Base-by-base conservation (phyloP, 2,797 vertebrate genomes). In the Florisuga fusca region DNA sequence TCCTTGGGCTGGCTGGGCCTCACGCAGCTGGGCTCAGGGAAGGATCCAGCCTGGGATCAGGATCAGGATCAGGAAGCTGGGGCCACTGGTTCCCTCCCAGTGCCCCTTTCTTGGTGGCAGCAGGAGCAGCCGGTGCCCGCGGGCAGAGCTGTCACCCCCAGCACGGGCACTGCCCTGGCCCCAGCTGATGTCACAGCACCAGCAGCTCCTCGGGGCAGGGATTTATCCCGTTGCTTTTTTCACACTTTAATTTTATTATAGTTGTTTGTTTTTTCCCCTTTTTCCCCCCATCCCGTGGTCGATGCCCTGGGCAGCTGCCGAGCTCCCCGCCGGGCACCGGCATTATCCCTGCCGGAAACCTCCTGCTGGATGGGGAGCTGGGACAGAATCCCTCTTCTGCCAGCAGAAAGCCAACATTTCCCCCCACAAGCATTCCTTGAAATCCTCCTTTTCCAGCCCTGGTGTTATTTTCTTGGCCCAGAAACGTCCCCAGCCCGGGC, bases 201-300 rank as follows among this genome's bases (percentile, higher is more conserved):
- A 0, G 48, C 38, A 45, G 29, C 72, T 58, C 67, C 75, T 33
- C 18, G 5, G 71, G 48, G 74, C 75, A 51, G 83, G 82, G 79
- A 13, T 83, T 77, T 18, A 1, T 41, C 54, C 58, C 12, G 34
- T n/a, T 27, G 63, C 58, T 21, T 15, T 63, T 83, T 23, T 21
- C 63, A 46, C 38, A 15, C 38, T 41, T 41, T 41, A 41, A 41
- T 41, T 41, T 41, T 41, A 41, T 41, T 41, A 41, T 15, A 46
- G 17, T 58, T 29, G 36, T 29, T 31, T 34, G 36, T 16, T 1
- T 10, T 34, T 12, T 3, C 0, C 7, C 4, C 10, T 8, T 19
- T 15, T 3, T 0, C 10, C 5, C 11, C 8, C 33, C 15, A 2
- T 2, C 5, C 45, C 45, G 0, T 1, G 46, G 33, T 3, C 13